phyloP scores from a whole-genome alignment of 1,140 invertebrate genomes.

The Nautilus pompilius region DNA sequence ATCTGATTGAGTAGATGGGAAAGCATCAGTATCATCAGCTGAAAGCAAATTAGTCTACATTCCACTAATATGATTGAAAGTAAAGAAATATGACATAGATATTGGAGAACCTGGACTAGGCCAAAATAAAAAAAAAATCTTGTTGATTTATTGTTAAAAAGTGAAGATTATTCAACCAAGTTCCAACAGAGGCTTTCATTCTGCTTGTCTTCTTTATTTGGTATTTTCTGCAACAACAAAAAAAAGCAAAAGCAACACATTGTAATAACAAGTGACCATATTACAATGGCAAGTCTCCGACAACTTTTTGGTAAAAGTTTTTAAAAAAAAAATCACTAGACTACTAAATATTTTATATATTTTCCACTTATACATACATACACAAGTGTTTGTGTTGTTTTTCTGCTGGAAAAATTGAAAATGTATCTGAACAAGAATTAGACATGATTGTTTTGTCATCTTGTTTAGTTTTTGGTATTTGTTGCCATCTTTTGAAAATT shows the following conservation, averaged over 20 bases:
- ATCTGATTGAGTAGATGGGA: too few species aligned
- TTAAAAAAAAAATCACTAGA: neutral
- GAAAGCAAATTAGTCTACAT: too few species aligned
- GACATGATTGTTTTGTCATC: too few species aligned
- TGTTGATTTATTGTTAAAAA: neutral
- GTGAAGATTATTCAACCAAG: neutral
- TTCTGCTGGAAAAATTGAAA: too few species aligned
- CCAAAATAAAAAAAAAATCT: too few species aligned
- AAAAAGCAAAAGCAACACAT: neutral
- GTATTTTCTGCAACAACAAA: neutral
- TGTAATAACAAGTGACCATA: neutral
- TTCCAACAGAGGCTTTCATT: neutral
- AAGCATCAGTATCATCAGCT: too few species aligned
- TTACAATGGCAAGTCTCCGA: slow-evolving; percentile 4
- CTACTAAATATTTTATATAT: slow-evolving; percentile 5
- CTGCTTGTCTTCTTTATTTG: neutral
- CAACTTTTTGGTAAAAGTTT: too few species aligned
- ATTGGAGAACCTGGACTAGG: too few species aligned
- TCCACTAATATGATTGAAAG: too few species aligned
- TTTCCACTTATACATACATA: too few species aligned
- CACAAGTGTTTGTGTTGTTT: neutral
- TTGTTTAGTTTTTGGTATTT: neutral
- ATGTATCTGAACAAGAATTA: too few species aligned
- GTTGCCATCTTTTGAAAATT: neutral
- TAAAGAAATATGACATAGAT: too few species aligned